Base-by-base conservation (phyloP, 2,888 invertebrate species). In the Notodonta dromedarius region DNA sequence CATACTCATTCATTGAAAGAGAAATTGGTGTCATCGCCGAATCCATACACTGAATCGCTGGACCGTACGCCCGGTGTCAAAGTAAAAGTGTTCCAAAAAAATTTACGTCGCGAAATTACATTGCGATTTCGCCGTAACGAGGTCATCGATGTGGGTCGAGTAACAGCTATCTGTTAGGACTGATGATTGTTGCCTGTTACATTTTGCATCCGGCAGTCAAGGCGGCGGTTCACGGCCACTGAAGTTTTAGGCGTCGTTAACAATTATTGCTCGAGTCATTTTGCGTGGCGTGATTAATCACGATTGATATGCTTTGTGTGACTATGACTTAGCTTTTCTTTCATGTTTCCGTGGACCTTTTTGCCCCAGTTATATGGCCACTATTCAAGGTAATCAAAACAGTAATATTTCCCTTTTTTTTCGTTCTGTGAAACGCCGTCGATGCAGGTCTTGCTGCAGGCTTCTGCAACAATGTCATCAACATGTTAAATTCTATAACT, bases 71-170 rank as follows among this genome's bases (percentile, higher is more conserved):
- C 82, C 80, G 82, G 81, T 86, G 88, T 80, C 88, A 77, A 90
- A 93, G 93, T 93, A 93, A 93, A 93, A 93, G 93, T 93, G 93
- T 91, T 93, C 91, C 91, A 85, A 92, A 92, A 24, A 90, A 91
- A 84, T 89, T 86, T 86, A 85, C 87, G 85, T 91, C 90, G 93
- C 93, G 86, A 93, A 93, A 92, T 92, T 91, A 90, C 91, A 91
- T 91, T 89, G 93, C 93, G 90, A 92, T 93, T 93, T 93, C 90
- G 91, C 90, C 83, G 85, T 82, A 91, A 91, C 92, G 86, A 85
- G 93, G 93, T 86, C 88, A 85, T 71, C 66, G 78, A 92, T 90
- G 91, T 93, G 84, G 93, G 93, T 85, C 92, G 88, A 91, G 87
- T 89, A 89, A 93, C 93, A 89, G 93, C 90, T 88, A 89, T 88